Evolutionary conservation across 2,797 vertebrate genomes (phyloP).

Genomic region (Sebastiscus tertius): DNA sequence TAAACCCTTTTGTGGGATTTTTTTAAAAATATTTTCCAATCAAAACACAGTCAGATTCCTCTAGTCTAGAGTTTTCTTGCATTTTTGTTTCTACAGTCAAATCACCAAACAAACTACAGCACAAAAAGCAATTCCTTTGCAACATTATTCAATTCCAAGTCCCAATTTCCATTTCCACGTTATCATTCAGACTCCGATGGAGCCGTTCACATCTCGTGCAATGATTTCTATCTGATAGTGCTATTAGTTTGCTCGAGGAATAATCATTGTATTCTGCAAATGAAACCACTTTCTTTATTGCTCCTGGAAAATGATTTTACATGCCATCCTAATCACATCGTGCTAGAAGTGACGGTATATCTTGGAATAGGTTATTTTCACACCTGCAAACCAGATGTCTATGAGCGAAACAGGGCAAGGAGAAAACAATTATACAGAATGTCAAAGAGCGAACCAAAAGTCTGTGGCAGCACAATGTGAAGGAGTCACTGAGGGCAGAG

Average conservation of each 20-base stretch:
- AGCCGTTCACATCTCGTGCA: conserved; percentile 60
- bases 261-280: conserved; percentile 69
- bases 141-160: conserved; percentile 64
- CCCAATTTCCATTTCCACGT: conserved; percentile 52
- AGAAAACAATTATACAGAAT: conserved; percentile 59
- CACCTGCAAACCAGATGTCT: conserved; percentile 50
- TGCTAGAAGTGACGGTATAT: conserved; percentile 39
- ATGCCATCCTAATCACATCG: conserved; percentile 60
- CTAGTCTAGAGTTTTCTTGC: not conserved
- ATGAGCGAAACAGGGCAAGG: conserved; percentile 42
- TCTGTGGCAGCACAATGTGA: conserved; percentile 23
- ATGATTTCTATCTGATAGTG: conserved; percentile 73
- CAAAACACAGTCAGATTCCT: not conserved
- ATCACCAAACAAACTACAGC: conserved; percentile 26
- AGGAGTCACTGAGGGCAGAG: conserved; percentile 40
- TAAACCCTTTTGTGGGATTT: not conserved
- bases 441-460: conserved; percentile 50
- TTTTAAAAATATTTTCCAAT: not conserved
- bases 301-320: conserved; percentile 65
- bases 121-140: conserved; percentile 51
- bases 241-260: conserved; percentile 69
- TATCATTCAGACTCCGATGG: conserved; percentile 65
- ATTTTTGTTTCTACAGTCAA: conserved; percentile 23
- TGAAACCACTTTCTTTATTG: conserved; percentile 73
- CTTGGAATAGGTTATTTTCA: conserved; percentile 53